A percentile compares a stretch with the other conserved stretches of the same genome.
Conservation (phyloP, 2,797 vertebrate species). For the Netta rufina region DNA sequence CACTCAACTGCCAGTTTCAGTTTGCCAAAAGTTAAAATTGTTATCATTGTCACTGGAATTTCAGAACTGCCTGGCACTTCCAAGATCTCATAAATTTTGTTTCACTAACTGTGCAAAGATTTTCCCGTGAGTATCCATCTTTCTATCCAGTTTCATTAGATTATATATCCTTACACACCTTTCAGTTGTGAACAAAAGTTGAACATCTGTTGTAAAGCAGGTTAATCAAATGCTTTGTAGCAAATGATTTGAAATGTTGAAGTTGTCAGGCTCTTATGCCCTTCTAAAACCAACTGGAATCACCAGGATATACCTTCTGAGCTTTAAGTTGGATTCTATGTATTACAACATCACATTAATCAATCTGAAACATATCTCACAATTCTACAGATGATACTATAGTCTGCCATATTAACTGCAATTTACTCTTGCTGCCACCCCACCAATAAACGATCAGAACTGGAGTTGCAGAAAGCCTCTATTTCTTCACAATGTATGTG, state of each 20-base stretch:
- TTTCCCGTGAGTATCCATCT: neutral
- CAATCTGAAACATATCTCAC: neutral
- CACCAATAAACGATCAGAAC: neutral
- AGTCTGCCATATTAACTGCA: neutral
- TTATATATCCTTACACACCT: neutral
- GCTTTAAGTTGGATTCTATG: neutral
- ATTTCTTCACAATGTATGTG: neutral
- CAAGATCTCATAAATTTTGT: neutral
- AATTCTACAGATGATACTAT: neutral
- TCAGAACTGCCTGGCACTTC: neutral
- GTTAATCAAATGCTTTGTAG: neutral
- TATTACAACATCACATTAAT: neutral
- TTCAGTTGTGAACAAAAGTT: neutral
- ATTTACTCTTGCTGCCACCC: neutral
- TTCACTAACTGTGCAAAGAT: neutral
- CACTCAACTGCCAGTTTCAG: neutral
- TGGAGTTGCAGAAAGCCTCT: neutral
- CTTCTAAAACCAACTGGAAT: neutral
- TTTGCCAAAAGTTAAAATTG: neutral
- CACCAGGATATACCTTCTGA: neutral
- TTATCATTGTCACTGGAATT: neutral
- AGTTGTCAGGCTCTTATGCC: neutral
- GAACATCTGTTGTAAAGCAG: neutral
- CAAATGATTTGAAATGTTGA: neutral
- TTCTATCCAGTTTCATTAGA: neutral